Evolutionary conservation across 2,797 vertebrate genomes (phyloP), one percentile per base, ranked within the genome.

Genomic region (Decapterus maruadsi): DNA sequence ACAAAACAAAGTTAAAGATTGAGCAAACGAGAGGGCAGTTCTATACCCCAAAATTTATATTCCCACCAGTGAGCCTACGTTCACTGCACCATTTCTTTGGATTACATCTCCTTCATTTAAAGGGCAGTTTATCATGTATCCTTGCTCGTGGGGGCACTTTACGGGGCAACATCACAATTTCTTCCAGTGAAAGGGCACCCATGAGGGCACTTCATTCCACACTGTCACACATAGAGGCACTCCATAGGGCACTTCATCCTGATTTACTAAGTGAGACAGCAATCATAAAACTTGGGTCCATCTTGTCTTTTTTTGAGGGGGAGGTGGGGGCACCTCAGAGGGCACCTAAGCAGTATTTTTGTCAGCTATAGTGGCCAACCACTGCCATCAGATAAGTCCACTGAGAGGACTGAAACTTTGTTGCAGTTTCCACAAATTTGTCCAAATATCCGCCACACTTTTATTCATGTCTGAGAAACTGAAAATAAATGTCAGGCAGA

Each of bases 221-320:
- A 46, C 26, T 62, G 60, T 48, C 60, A 62, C n/a, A 36, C 16
- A 22, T 48, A 29, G 45, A 50, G 22, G 43, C 29, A 8, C 19
- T 22, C n/a, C 14, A 6, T 12, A 22, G 63, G 63, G n/a, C n/a
- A 66, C 34, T 53, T 66, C 34, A 36, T 40, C 20, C 20, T 10
- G 34, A 53, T 65, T 65, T 53, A 65, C 19, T 22, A 51, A 20
- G 19, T 38, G 20, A 22, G 19, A 34, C 62, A 65, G 19, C 48
- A 31, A 40, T 29, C 48, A 48, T 16, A 45, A 8, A 6, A 17
- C 11, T 59, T 43, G 0, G 3, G n/a, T 22, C 40, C 29, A 14
- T 60, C 12, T 40, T 61, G 1, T 17, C 8, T 8, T 58, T 58
- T 19, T 13, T 59, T 31, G 3, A 3, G 2, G 31, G 31, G 31